phyloP scores from a whole-genome alignment of 2,888 invertebrate species.

The Stegophylla sp. region DNA sequence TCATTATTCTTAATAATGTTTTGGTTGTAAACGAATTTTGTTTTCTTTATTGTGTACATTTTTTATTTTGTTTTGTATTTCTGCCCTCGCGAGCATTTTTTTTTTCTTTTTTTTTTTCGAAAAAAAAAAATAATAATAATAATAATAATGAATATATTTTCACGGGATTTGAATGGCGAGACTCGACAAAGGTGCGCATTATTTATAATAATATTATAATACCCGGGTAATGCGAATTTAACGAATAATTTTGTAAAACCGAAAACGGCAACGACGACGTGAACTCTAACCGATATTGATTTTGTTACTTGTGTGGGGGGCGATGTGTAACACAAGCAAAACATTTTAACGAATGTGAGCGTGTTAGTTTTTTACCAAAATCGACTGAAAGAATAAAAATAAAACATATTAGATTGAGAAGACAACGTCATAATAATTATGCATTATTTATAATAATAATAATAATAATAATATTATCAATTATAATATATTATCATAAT shows the following conservation, averaged over 20 bases:
- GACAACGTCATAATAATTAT: too few species aligned
- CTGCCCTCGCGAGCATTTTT: not conserved
- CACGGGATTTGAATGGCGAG: not conserved
- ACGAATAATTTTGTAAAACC: slow-evolving; percentile 8
- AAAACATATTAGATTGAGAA: too few species aligned
- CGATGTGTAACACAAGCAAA: not conserved
- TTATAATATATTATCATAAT: too few species aligned
- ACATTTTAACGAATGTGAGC: slow-evolving; percentile 1
- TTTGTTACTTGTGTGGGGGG: slow-evolving; percentile 1
- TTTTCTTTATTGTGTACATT: too few species aligned
- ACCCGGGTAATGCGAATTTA: slow-evolving; percentile 7
- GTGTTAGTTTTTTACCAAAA: too few species aligned
- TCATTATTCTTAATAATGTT: slow-evolving; percentile 11
- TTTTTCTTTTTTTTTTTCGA: too few species aligned
- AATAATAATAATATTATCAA: too few species aligned
- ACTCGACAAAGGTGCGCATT: slow-evolving; percentile 16
- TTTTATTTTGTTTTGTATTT: not conserved
- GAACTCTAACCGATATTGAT: slow-evolving; percentile 24
- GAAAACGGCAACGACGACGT: not conserved
- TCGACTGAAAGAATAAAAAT: too few species aligned
- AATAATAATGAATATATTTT: slow-evolving; percentile 8
- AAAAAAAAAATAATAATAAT: too few species aligned
- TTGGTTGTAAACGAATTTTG: not conserved
- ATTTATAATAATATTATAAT: too few species aligned
- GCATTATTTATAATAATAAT: too few species aligned